phyloP scores from a whole-genome alignment of 2,888 invertebrate genomes.

The Palloptera scutellata region DNA sequence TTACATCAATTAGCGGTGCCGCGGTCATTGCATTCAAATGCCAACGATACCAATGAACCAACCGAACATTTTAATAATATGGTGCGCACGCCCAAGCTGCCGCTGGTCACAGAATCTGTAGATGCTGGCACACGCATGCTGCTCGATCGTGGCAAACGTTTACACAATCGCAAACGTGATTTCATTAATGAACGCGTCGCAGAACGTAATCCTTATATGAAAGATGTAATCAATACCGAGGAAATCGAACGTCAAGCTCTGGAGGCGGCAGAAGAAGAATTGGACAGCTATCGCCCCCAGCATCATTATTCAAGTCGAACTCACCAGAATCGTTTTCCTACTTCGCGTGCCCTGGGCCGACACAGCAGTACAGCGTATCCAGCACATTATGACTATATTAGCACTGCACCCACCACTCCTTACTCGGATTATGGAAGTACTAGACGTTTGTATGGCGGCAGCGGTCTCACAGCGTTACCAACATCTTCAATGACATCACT shows the following conservation, averaged over 20 bases:
- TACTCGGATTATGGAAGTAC: conserved; percentile 36
- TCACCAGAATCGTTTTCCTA: conserved; percentile 52
- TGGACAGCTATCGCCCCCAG: conserved; percentile 51
- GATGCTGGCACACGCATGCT: conserved; percentile 57
- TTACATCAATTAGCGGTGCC: conserved; percentile 26
- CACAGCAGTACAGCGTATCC: conserved; percentile 32
- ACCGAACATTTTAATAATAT: conserved; percentile 34
- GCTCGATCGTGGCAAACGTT: conserved; percentile 60
- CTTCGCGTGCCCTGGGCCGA: conserved; percentile 45
- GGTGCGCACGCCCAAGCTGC: conserved; percentile 33
- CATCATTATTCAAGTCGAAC: conserved; percentile 31
- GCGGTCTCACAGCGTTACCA: conserved; percentile 26
- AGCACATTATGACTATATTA: conserved; percentile 33
- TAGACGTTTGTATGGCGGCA: conserved; percentile 35
- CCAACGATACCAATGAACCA: conserved; percentile 44
- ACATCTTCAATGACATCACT: conserved; percentile 15
- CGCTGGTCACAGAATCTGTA: conserved; percentile 36
- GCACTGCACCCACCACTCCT: conserved; percentile 26
- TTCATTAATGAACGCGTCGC: conserved; percentile 62
- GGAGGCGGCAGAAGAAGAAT: conserved; percentile 42
- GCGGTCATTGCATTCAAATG: conserved; percentile 44
- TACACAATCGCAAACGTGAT: conserved; percentile 61
- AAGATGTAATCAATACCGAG: conserved; percentile 54
- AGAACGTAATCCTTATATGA: conserved; percentile 63
- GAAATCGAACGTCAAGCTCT: conserved; percentile 33